These are phyloP conservation scores for Oriolus oriolus DNA, from an alignment of 2,113 vertebrate species.

Conservation along the genomic window DNA sequence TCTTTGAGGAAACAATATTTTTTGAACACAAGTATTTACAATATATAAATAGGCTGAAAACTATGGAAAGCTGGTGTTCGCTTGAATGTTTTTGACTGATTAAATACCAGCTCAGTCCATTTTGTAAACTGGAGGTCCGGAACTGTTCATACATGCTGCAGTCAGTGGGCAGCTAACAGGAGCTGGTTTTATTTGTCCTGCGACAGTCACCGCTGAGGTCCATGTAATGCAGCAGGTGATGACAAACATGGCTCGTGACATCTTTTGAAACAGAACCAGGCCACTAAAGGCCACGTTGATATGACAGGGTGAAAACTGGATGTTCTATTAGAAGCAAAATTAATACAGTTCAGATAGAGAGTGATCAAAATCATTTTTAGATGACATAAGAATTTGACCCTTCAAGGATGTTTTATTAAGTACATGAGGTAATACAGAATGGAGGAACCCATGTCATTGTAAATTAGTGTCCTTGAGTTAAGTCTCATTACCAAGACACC, in stretches of 20 bases:
- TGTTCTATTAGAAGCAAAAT: background rate
- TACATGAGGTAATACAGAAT: constrained; percentile 37
- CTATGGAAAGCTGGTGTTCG: background rate
- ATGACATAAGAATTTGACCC: constrained; percentile 53
- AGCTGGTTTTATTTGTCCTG: constrained; percentile 34
- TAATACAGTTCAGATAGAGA: background rate
- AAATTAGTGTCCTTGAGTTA: constrained; percentile 55
- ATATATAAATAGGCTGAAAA: background rate
- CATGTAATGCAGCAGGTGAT: constrained; percentile 59
- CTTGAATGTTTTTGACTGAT: background rate
- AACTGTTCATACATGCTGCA: background rate
- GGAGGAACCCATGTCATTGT: constrained; percentile 37
- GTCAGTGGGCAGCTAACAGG: constrained; percentile 22
- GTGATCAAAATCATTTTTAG: constrained; percentile 33
- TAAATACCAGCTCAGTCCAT: background rate
- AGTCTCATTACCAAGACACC: constrained; percentile 48
- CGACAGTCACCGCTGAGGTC: constrained; percentile 24
- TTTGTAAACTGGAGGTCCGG: background rate
- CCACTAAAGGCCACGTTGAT: constrained; percentile 13
- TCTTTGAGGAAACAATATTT: background rate
- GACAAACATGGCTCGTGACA: constrained; percentile 53
- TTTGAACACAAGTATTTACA: background rate
- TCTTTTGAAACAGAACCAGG: constrained; percentile 57
- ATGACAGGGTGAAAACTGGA: constrained; percentile 49
- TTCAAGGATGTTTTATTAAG: constrained; percentile 33